phyloP scores from a whole-genome alignment of 2,888 invertebrate genomes.

The Euplexia lucipara region DNA sequence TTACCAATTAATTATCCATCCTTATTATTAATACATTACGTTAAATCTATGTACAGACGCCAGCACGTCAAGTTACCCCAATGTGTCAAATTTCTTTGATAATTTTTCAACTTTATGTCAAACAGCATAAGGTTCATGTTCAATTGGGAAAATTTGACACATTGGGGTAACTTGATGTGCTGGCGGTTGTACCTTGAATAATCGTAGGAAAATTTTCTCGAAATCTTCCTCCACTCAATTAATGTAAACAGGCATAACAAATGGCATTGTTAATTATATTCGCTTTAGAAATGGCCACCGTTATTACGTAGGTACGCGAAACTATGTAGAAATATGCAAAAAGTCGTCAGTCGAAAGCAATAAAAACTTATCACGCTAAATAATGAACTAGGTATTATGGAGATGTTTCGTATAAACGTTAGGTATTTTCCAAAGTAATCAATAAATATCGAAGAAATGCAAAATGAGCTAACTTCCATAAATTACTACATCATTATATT shows the following conservation, averaged over 20 bases:
- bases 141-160: no score
- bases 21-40: not conserved
- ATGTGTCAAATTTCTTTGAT: no score
- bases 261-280: constrained; percentile 10
- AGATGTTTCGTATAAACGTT: not conserved
- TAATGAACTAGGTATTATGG: not conserved
- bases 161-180: no score
- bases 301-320: not conserved
- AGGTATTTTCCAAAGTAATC: constrained; percentile 3
- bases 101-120: no score
- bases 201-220: constrained; percentile 30
- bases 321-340: not conserved
- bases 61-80: no score
- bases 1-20: not conserved
- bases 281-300: not conserved
- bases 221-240: not conserved
- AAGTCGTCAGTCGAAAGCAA: constrained; percentile 4
- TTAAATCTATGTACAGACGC: no score
- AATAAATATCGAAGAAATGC: no score
- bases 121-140: no score
- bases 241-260: constrained; percentile 9
- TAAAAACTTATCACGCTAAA: constrained; percentile 1
- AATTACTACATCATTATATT: no score
- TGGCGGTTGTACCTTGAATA: not conserved
- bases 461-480: no score